Percentiles rank a stretch among this genome's conserved stretches.
These are phyloP conservation scores for Lepisosteus osseus DNA, from an alignment of 2,113 vertebrate species.

Conservation along the genomic window DNA sequence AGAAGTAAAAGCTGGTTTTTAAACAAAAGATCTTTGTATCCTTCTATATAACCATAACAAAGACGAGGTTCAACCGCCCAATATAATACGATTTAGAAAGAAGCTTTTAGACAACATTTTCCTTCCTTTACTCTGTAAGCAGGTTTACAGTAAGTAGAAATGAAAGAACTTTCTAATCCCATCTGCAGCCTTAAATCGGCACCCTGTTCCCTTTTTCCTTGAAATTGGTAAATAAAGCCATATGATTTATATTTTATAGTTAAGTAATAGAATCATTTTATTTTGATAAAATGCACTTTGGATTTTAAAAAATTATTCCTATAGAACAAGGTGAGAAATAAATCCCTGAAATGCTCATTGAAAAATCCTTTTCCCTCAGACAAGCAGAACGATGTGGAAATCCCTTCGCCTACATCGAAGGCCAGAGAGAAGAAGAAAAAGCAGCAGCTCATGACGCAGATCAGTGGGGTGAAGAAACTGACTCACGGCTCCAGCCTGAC, in stretches of 20 bases:
- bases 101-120: no score
- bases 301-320: no score
- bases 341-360: no score
- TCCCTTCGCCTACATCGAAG: conserved; percentile 91
- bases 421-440: conserved; percentile 90
- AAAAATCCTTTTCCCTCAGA: conserved; percentile 57
- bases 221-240: no score
- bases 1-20: conserved; percentile 16
- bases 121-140: not conserved
- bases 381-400: conserved; percentile 96
- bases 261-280: no score
- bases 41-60: conserved; percentile 17
- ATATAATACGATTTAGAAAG: not conserved
- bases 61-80: conserved; percentile 12
- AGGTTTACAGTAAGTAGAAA: not conserved
- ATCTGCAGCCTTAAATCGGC: not conserved
- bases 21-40: conserved; percentile 40
- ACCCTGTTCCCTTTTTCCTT: not conserved
- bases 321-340: no score
- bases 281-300: no score
- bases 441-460: conserved; percentile 93
- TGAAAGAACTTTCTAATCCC: not conserved
- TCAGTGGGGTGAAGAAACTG: conserved; percentile 90
- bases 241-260: no score
- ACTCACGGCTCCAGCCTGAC: conserved; percentile 83